phyloP scores from a whole-genome alignment of 23 tunicate species.

The Diplosoma virens region DNA sequence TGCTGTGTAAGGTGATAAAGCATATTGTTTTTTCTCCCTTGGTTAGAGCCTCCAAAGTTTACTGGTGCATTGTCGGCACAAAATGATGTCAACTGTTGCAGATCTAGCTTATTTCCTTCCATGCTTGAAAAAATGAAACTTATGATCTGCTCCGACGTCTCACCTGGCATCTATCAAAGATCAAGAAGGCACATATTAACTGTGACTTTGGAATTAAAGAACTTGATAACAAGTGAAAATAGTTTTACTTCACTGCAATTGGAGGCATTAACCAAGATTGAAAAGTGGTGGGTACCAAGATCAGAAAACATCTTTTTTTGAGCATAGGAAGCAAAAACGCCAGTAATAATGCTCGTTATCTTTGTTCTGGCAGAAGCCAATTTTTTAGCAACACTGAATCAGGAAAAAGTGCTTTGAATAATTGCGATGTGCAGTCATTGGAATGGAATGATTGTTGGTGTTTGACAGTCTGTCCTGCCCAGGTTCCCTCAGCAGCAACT shows the following conservation, averaged over 20 bases:
- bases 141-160: slow-evolving; percentile 2
- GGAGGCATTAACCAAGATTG: neutral
- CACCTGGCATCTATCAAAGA: slow-evolving; percentile 19
- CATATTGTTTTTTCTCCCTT: neutral
- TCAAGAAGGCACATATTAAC: slow-evolving; percentile 14
- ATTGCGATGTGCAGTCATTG: slow-evolving; percentile 19
- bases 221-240: slow-evolving; percentile 5
- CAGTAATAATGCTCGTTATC: neutral
- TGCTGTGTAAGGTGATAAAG: neutral
- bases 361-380: neutral
- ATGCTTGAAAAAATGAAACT: neutral
- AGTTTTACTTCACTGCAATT: neutral
- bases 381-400: neutral
- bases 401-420: neutral
- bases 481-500: slow-evolving; percentile 2
- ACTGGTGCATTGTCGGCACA: slow-evolving; percentile 35
- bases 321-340: neutral
- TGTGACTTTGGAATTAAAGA: slow-evolving; percentile 15
- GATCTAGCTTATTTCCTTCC: neutral
- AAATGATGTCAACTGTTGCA: neutral
- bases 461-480: slow-evolving; percentile 9
- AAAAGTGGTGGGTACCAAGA: neutral
- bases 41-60: slow-evolving; percentile 22
- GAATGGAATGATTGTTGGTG: slow-evolving; percentile 3
- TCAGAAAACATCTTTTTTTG: neutral